phyloP scores from a whole-genome alignment of 2,113 vertebrate genomes.

The Triplophysa dalaica region DNA sequence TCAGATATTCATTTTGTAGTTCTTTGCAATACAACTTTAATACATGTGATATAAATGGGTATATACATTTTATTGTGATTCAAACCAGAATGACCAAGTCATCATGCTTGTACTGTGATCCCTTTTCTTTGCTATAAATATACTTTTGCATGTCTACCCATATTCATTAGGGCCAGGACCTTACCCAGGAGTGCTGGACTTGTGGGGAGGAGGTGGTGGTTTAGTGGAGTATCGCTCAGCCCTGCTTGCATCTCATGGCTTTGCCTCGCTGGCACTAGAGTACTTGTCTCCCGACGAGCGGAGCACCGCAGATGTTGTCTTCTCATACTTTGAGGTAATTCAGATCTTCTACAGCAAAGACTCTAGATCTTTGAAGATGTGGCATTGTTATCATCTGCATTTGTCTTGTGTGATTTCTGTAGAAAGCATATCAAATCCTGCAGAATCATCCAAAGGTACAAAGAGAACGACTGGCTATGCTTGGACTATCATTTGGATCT shows the following conservation, averaged over 20 bases:
- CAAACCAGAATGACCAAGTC: too few relatives aligned
- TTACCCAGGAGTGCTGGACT: constrained; percentile 72
- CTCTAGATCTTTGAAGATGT: too few relatives aligned
- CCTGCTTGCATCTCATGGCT: constrained; percentile 71
- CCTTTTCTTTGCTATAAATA: too few relatives aligned
- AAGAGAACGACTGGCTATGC: constrained; percentile 62
- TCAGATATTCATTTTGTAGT: too few relatives aligned
- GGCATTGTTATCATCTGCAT: not conserved
- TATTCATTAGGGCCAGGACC: constrained; percentile 69
- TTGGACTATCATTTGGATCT: constrained; percentile 68
- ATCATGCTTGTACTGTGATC: too few relatives aligned
- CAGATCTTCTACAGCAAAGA: not conserved
- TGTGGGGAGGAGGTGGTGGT: constrained; percentile 77
- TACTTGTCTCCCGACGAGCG: constrained; percentile 50
- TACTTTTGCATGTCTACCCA: too few relatives aligned
- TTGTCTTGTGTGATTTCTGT: constrained; percentile 14
- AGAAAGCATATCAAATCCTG: constrained; percentile 67
- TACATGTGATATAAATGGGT: too few relatives aligned
- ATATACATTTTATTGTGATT: too few relatives aligned
- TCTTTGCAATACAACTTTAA: too few relatives aligned
- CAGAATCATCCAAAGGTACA: constrained; percentile 66
- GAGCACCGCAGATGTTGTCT: not conserved
- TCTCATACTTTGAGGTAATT: constrained; percentile 68
- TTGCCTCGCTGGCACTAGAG: constrained; percentile 65
- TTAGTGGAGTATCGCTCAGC: constrained; percentile 72